These are phyloP conservation scores for Gastrophysa polygoni DNA, from an alignment of 2,888 invertebrate species.

Conservation along the genomic window DNA sequence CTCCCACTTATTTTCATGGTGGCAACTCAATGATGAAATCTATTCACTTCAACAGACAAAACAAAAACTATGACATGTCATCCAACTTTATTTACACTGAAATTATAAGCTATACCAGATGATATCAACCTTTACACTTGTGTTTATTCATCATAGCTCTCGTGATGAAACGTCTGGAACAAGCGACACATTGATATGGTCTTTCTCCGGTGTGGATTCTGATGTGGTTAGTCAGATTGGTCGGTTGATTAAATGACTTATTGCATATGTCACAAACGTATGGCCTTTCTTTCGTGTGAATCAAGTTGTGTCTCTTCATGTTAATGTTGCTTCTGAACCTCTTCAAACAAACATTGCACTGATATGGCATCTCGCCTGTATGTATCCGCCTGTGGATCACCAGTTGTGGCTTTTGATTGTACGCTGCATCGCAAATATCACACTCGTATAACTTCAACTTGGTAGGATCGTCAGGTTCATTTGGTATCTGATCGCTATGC, in stretches of 20 bases:
- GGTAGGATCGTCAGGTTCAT: conserved; percentile 39
- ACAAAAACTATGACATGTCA: no score
- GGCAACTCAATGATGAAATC: no score
- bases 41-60: no score
- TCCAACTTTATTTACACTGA: no score
- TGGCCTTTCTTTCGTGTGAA: conserved; percentile 20
- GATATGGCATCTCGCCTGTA: conserved; percentile 55
- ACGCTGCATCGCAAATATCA: conserved; percentile 6
- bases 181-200: not conserved
- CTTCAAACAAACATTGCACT: conserved; percentile 51
- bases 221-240: not conserved
- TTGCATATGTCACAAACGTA: not conserved
- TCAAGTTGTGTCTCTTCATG: conserved; percentile 12
- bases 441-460: not conserved
- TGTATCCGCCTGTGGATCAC: conserved; percentile 48
- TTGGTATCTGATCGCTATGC: conserved; percentile 63
- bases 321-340: not conserved
- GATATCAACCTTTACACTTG: not conserved
- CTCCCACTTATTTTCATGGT: no score
- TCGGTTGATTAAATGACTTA: not conserved
- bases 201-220: not conserved
- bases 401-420: conserved; percentile 60
- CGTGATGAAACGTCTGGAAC: not conserved
- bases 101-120: no score
- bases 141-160: not conserved